Evolutionary conservation across 2,113 vertebrate genomes (phyloP).

Genomic region (Lethenteron camtschaticum): DNA sequence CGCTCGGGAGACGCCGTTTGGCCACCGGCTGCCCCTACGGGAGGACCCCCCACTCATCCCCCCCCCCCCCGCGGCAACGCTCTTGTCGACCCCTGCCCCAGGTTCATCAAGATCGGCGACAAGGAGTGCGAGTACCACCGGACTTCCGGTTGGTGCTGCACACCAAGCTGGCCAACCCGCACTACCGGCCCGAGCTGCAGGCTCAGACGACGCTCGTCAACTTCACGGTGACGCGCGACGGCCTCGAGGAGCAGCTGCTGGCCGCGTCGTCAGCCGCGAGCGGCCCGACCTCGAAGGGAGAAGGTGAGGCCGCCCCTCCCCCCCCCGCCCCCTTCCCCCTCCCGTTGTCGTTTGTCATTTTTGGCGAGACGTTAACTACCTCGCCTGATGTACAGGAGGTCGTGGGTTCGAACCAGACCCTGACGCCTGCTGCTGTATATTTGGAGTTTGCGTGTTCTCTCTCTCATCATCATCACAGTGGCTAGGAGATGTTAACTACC

Average conservation of each 20-base stretch:
- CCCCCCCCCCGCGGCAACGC: too few species aligned
- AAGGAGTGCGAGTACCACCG: conserved; percentile 76
- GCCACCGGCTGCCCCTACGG: too few species aligned
- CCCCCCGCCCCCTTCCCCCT: too few species aligned
- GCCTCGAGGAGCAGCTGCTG: conserved; percentile 76
- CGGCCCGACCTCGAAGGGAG: conserved; percentile 64
- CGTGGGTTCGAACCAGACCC: too few species aligned
- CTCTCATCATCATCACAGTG: conserved; percentile 70
- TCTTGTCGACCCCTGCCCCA: conserved; percentile 13
- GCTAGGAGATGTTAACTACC: conserved; percentile 52
- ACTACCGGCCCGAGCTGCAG: conserved; percentile 82
- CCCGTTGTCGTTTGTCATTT: too few species aligned
- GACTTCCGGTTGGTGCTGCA: conserved; percentile 70
- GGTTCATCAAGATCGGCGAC: conserved; percentile 67
- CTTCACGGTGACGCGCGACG: conserved; percentile 62
- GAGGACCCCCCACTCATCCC: too few species aligned
- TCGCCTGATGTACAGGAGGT: too few species aligned
- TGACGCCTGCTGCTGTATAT: too few species aligned
- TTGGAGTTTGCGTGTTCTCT: conserved; percentile 10
- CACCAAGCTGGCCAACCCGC: conserved; percentile 72
- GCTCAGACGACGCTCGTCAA: conserved; percentile 85
- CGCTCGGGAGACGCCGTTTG: too few species aligned
- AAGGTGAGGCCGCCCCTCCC: conserved; percentile 31
- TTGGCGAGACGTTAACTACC: too few species aligned
- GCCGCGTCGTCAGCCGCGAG: conserved; percentile 56